phyloP scores from a whole-genome alignment of 2,797 vertebrate species.

The Darevskia nairensis region DNA sequence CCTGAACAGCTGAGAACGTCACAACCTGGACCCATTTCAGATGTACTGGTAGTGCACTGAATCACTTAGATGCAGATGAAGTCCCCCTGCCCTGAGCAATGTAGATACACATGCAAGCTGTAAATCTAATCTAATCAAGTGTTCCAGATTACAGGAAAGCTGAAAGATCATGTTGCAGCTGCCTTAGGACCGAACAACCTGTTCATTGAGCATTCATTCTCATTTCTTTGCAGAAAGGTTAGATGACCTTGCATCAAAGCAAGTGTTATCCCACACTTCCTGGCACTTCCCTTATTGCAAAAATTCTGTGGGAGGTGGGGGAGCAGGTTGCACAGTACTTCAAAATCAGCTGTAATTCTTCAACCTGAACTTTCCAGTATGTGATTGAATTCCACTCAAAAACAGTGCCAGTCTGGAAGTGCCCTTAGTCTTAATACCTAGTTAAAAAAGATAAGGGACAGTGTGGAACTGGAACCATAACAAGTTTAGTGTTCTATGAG shows the following conservation, averaged over 20 bases:
- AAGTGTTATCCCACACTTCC: too few relatives aligned
- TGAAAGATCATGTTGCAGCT: not conserved
- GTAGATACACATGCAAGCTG: not conserved
- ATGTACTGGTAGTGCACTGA: not conserved
- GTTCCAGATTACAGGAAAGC: not conserved
- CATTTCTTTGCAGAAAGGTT: too few relatives aligned
- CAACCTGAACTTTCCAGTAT: too few relatives aligned
- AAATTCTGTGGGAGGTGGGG: too few relatives aligned
- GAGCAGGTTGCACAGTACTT: too few relatives aligned
- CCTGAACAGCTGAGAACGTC: not conserved
- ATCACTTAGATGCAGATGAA: not conserved
- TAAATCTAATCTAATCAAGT: not conserved
- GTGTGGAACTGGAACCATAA: conserved; percentile 5
- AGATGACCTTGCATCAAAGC: too few relatives aligned
- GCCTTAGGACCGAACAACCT: not conserved
- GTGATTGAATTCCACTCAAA: too few relatives aligned
- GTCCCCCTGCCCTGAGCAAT: not conserved
- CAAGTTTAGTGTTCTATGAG: not conserved
- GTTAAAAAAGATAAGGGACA: not conserved
- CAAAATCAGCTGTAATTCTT: too few relatives aligned
- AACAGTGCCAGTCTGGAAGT: too few relatives aligned
- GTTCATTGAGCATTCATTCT: too few relatives aligned
- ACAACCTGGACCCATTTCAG: not conserved
- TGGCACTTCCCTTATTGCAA: too few relatives aligned
- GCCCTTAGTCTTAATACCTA: not conserved